These are phyloP conservation scores for Bothrops alternatus DNA, from an alignment of 2,797 vertebrate species.

Conservation along the genomic window DNA sequence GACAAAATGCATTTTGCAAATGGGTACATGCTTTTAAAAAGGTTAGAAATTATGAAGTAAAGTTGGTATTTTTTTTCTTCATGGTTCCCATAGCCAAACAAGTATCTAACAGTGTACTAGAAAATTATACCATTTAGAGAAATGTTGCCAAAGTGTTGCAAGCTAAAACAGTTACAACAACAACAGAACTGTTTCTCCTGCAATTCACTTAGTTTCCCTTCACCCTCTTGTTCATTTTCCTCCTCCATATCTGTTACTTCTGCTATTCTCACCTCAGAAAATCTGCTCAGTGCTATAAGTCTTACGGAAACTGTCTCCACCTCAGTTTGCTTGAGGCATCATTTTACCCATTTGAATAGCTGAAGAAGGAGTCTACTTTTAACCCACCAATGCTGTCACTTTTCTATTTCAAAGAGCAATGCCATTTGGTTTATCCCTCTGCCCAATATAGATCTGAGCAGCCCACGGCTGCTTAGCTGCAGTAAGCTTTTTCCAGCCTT, in stretches of 20 bases:
- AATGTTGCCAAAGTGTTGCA: background rate
- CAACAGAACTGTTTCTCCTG: background rate
- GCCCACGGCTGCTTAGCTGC: slow-evolving; percentile 47
- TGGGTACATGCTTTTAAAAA: background rate
- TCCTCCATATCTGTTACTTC: slow-evolving; percentile 19
- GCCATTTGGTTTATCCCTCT: slow-evolving; percentile 50
- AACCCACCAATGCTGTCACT: slow-evolving; percentile 41
- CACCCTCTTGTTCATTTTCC: background rate
- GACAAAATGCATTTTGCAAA: background rate
- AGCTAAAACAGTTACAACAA: background rate
- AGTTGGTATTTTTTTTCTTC: background rate
- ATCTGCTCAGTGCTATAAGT: slow-evolving; percentile 56
- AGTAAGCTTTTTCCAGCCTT: slow-evolving; percentile 26
- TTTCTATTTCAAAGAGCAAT: slow-evolving; percentile 54
- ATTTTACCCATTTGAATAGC: slow-evolving; percentile 51
- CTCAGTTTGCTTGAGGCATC: slow-evolving; percentile 40
- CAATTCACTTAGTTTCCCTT: background rate
- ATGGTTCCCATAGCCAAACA: background rate
- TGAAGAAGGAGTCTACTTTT: slow-evolving; percentile 54
- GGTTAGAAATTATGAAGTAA: background rate
- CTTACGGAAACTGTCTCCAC: slow-evolving; percentile 61
- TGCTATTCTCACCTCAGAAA: slow-evolving; percentile 61
- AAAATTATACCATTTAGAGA: background rate
- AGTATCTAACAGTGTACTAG: background rate
- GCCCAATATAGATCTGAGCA: slow-evolving; percentile 44